Conservation (phyloP, 2,888 invertebrate genomes). For the Drymonia ruficornis region DNA sequence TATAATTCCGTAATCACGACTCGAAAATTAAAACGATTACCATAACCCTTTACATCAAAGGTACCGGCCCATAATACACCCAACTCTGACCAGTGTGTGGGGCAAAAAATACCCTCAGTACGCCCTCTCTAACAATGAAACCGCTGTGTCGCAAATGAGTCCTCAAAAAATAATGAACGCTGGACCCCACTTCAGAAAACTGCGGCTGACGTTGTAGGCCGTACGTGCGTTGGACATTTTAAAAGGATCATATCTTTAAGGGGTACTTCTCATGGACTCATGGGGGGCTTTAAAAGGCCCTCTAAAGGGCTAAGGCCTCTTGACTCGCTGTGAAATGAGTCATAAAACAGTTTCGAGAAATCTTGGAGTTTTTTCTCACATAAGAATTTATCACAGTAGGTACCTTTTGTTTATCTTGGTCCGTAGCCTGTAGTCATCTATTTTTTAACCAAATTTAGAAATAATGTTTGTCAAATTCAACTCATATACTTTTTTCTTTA, state of each 20-base stretch:
- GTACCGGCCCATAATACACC: conserved; percentile 16
- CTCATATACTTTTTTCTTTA: no score
- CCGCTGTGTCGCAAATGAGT: conserved; percentile 66
- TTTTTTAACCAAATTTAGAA: no score
- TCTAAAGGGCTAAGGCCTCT: conserved; percentile 19
- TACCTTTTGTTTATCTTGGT: no score
- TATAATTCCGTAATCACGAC: neutral
- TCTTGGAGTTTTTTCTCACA: no score
- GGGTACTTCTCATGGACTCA: conserved; percentile 42
- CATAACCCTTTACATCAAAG: conserved; percentile 4
- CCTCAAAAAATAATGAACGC: conserved; percentile 68
- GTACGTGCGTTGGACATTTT: conserved; percentile 59
- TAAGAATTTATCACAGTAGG: no score
- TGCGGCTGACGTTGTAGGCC: conserved; percentile 34
- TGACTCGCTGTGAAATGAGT: conserved; percentile 7
- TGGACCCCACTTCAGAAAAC: conserved; percentile 65
- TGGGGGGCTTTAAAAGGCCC: conserved; percentile 24
- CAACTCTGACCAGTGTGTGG: conserved; percentile 8
- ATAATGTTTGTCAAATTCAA: no score
- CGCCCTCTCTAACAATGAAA: conserved; percentile 56
- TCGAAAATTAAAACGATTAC: neutral
- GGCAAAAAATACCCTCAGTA: conserved; percentile 27
- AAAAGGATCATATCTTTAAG: conserved; percentile 59
- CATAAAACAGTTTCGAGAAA: no score
- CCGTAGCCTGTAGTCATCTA: no score